Evolutionary conservation across 2,888 invertebrate genomes (phyloP), one percentile per base, ranked within the genome.

Genomic region (Amiota minor): DNA sequence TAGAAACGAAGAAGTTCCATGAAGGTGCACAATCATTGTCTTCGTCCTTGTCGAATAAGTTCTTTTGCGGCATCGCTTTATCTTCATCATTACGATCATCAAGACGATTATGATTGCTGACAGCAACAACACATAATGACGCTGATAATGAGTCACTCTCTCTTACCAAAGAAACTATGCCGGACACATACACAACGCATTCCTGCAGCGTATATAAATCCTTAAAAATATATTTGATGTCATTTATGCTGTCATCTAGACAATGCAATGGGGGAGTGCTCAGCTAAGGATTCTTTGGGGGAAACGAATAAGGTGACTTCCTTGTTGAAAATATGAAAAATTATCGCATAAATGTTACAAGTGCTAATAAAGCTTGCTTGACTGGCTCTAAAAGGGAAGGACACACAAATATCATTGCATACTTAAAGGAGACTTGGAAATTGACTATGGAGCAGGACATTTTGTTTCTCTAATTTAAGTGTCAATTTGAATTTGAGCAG

Each of bases 151-250:
- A 68, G 67, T 20, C 49, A 23, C 20, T 9, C 20, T 50, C 59
- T n/a, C 59, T 59, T 20, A 53, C n/a, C 35, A 35, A 35, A 35
- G 35, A 20, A 20, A n/a, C 18, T 47, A 77, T 74, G 77, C 70
- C 77, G 77, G 71, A 74, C 75, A 76, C 74, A 78, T 76, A 68
- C 23, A 74, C 45, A 70, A 74, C 35, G 35, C 35, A 35, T 35
- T 35, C 6, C 35, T 2, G 2, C 6, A 35, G 6, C 35, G 35
- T 8, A 74, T 73, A 71, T 72, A 75, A 75, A 73, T 75, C 73
- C 74, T 73, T 72, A 74, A 75, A 74, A 73, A 76, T 75, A 77
- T 77, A 71, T 49, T 71, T 71, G 53, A 50, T 76, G 74, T 75
- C 67, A 73, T 67, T 73, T 70, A 62, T 68, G 72, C 65, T 73